These are phyloP conservation scores for Brachyptera putata DNA, from an alignment of 2,888 invertebrate species.

Conservation along the genomic window DNA sequence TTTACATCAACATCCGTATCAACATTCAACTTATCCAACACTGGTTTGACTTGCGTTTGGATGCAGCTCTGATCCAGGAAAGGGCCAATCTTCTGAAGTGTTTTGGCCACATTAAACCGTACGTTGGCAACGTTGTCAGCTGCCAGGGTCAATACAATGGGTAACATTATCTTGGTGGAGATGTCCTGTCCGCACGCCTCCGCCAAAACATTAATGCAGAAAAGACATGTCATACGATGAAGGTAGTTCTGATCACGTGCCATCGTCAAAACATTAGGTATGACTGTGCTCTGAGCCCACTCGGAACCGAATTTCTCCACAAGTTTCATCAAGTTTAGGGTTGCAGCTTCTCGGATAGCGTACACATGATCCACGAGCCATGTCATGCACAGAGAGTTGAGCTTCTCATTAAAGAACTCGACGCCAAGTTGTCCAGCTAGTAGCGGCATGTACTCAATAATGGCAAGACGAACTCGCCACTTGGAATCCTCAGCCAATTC, in stretches of 20 bases:
- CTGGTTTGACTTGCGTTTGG: conserved; percentile 90
- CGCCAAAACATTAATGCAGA: conserved; percentile 90
- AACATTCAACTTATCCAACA: conserved; percentile 86
- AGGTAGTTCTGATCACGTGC: conserved; percentile 95
- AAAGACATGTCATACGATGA: conserved; percentile 96
- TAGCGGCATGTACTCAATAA: conserved; percentile 88
- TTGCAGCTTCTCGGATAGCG: conserved; percentile 98
- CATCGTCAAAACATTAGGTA: conserved; percentile 94
- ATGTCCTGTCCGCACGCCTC: conserved; percentile 92
- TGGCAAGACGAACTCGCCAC: conserved; percentile 86
- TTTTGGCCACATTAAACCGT: conserved; percentile 97
- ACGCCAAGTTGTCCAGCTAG: conserved; percentile 94
- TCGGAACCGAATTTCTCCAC: conserved; percentile 97
- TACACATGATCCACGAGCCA: conserved; percentile 99
- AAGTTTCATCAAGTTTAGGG: conserved; percentile 89
- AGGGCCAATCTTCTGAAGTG: conserved; percentile 90
- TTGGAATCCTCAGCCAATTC: conserved; percentile 98
- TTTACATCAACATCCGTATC: conserved; percentile 96
- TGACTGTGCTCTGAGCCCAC: conserved; percentile 95
- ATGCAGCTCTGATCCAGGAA: conserved; percentile 81
- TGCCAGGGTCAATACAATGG: conserved; percentile 84
- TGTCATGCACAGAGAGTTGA: conserved; percentile 95
- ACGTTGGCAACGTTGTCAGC: conserved; percentile 97
- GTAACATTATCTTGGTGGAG: conserved; percentile 58
- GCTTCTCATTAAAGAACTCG: conserved; percentile 97